A percentile compares a stretch with the other conserved stretches of the same genome.
Evolutionary conservation across 2,888 invertebrate genomes (phyloP).

Genomic region (Eristalis pertinax): DNA sequence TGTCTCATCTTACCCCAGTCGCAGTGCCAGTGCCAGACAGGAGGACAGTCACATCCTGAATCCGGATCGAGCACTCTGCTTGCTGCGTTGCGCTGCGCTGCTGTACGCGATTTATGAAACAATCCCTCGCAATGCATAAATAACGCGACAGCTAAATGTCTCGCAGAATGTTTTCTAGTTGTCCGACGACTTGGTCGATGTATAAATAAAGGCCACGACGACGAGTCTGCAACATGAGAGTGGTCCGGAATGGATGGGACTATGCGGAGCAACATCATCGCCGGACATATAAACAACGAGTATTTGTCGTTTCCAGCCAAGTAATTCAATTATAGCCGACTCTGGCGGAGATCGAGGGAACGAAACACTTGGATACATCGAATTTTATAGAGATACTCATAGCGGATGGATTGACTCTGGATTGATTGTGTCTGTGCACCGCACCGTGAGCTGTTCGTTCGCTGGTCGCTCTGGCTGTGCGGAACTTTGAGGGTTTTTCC

Average conservation of each 20-base stretch:
- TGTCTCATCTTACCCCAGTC: slow-evolving; percentile 23
- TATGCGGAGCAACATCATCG: slow-evolving; percentile 62
- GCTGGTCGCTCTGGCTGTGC: not conserved
- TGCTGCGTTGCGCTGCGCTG: slow-evolving; percentile 18
- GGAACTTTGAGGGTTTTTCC: not conserved
- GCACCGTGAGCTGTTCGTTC: slow-evolving; percentile 12
- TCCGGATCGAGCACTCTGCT: slow-evolving; percentile 31
- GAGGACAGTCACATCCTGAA: slow-evolving; percentile 43
- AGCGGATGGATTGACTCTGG: slow-evolving; percentile 71
- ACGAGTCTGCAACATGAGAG: slow-evolving; percentile 62
- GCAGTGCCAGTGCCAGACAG: not conserved
- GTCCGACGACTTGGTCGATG: slow-evolving; percentile 70
- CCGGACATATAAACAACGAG: slow-evolving; percentile 74
- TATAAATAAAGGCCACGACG: slow-evolving; percentile 68
- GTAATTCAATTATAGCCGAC: slow-evolving; percentile 73
- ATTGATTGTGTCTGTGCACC: slow-evolving; percentile 58
- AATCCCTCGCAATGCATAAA: slow-evolving; percentile 74
- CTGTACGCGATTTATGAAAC: slow-evolving; percentile 74
- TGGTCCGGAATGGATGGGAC: slow-evolving; percentile 27
- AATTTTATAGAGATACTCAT: slow-evolving; percentile 67
- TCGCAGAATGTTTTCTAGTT: slow-evolving; percentile 72
- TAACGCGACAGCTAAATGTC: slow-evolving; percentile 73
- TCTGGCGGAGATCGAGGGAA: slow-evolving; percentile 13
- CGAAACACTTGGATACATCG: slow-evolving; percentile 47
- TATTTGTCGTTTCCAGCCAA: slow-evolving; percentile 74